Percentiles rank a stretch among this genome's conserved stretches.
phyloP scores from a whole-genome alignment of 2,888 invertebrate genomes.

The Pseudeuparius sepicola region DNA sequence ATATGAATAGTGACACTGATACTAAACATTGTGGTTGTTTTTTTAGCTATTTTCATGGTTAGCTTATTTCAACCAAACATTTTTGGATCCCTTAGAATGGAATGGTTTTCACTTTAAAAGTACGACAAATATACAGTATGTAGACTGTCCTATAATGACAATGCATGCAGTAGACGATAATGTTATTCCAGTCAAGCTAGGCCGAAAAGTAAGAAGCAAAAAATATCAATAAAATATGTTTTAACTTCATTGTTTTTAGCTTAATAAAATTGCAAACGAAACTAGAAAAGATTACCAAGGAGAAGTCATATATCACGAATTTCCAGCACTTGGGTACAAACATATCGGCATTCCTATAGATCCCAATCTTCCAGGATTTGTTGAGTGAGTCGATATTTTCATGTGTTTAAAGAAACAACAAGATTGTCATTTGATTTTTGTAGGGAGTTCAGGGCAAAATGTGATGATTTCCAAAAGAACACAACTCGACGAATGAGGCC shows the following conservation, averaged over 20 bases:
- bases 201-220: conserved; percentile 27
- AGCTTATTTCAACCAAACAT: conserved; percentile 33
- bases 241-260: conserved; percentile 20
- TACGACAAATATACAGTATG: conserved; percentile 27
- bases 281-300: conserved; percentile 28
- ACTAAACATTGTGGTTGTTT: conserved; percentile 1
- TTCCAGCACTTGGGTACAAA: conserved; percentile 26
- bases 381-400: conserved; percentile 26
- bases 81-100: conserved; percentile 29
- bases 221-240: conserved; percentile 3
- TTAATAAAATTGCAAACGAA: conserved; percentile 24
- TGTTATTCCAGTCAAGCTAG: conserved; percentile 30
- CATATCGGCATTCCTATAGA: conserved; percentile 30
- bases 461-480: conserved; percentile 12
- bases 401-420: background rate
- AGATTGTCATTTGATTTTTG: conserved; percentile 15
- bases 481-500: too few relatives aligned
- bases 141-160: conserved; percentile 35
- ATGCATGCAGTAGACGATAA: conserved; percentile 34
- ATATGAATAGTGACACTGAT: background rate
- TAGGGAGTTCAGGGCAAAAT: conserved; percentile 22
- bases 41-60: conserved; percentile 33
- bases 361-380: conserved; percentile 28
- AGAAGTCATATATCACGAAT: conserved; percentile 26
- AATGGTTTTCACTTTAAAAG: conserved; percentile 33